phyloP scores from a whole-genome alignment of 2,113 vertebrate genomes.

The Cynoglossus semilaevis region DNA sequence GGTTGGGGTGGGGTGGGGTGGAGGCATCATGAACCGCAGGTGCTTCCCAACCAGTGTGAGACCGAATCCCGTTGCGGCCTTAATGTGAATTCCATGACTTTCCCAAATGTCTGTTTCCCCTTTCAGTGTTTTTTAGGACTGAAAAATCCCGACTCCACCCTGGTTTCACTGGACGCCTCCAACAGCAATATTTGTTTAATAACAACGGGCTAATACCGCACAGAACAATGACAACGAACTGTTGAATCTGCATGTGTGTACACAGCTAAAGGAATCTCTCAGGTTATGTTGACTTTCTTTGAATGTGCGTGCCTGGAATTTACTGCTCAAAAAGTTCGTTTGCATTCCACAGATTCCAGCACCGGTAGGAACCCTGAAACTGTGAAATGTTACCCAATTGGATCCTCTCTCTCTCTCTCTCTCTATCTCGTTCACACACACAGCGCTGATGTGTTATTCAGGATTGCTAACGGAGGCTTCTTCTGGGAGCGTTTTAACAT shows the following conservation, averaged over 20 bases:
- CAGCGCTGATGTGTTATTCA: constrained; percentile 32
- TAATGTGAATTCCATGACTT: constrained; percentile 37
- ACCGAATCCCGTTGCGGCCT: constrained; percentile 23
- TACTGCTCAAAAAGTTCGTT: constrained; percentile 11
- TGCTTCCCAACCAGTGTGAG: constrained; percentile 36
- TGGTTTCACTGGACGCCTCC: neutral
- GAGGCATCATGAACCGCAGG: constrained; percentile 47
- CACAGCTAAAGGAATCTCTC: constrained; percentile 11
- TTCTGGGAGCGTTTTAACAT: constrained; percentile 39
- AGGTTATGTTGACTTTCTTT: constrained; percentile 37
- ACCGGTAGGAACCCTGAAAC: constrained; percentile 38
- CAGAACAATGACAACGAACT: too few species aligned
- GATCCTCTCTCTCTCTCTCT: constrained; percentile 11
- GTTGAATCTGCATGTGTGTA: too few species aligned
- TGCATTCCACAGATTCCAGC: constrained; percentile 65
- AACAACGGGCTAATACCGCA: too few species aligned
- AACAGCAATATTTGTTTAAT: neutral
- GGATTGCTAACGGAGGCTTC: constrained; percentile 41
- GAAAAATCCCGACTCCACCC: constrained; percentile 10
- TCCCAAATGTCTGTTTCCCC: neutral
- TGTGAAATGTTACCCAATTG: constrained; percentile 43
- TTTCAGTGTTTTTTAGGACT: constrained; percentile 1
- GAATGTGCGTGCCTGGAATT: constrained; percentile 34
- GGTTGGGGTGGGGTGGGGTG: too few species aligned
- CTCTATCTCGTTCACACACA: neutral